Evolutionary conservation across 2,797 vertebrate genomes (phyloP), one percentile per base, ranked within the genome.

Genomic region (Scarus forsteni): DNA sequence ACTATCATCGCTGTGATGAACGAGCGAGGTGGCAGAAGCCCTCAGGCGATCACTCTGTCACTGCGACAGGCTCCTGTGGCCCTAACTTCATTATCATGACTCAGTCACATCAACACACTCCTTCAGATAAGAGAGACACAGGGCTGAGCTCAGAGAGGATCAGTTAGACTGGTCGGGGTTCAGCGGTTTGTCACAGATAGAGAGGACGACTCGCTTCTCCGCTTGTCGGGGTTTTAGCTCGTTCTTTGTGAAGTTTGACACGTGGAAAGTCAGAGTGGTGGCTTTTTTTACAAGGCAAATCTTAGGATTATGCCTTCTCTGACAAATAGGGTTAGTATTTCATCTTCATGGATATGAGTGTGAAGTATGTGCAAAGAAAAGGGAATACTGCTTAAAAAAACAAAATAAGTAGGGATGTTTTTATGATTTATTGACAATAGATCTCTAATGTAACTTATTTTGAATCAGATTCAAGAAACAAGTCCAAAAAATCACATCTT

Each of bases 1-100:
- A 64, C 76, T 78, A 86, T 87, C 87, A 84, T 88, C 46, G 19
- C 75, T 67, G 73, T 87, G 90, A 92, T 91, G 81, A 87, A 90
- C 88, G 85, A 88, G 78, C 59, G 80, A 60, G 79, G 83, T 77
- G 87, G 87, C 85, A 88, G 81, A 74, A 84, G 73, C 81, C 87
- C 79, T 78, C 62, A 57, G 83, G 90, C 81, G 45, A 85, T 85
- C 88, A 77, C 81, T 92, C 84, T 73, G 85, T 88, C 88, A 86
- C 81, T 38, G 79, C 84, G 80, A 86, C 81, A 77, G 79, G 79
- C 80, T 76, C 85, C 88, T 80, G 75, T 84, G 80, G 80, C 83
- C 86, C 83, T 71, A 89, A 89, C 85, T 92, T 88, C 84, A 89
- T 92, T 90, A 87, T 86, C 80, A 80, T 84, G 85, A 90, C 82